A percentile compares a stretch with the other conserved stretches of the same genome.
Conservation (phyloP, 2,113 vertebrate genomes). For the Mastomys natalensis region DNA sequence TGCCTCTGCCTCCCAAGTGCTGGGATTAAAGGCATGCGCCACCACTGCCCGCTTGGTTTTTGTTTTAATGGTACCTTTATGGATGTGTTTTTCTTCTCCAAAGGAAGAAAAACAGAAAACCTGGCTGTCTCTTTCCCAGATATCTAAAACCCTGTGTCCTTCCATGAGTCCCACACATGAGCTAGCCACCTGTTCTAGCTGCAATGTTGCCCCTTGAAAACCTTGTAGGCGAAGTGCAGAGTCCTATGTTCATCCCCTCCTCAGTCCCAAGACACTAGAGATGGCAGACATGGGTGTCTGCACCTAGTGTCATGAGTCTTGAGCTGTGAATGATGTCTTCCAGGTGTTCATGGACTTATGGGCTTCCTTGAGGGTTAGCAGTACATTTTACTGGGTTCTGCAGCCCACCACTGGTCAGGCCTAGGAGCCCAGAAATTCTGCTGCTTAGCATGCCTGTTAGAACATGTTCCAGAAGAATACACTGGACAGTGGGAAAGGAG, state of each 20-base stretch:
- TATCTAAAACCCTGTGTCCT: not conserved
- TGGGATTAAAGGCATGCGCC: not conserved
- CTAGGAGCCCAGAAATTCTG: not conserved
- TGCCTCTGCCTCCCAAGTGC: not conserved
- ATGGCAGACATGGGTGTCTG: not conserved
- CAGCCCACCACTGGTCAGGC: not conserved
- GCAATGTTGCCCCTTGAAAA: not conserved
- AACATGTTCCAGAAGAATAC: not conserved
- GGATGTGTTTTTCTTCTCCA: no score
- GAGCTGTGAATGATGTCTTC: not conserved
- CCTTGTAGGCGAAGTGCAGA: not conserved
- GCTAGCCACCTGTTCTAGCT: not conserved
- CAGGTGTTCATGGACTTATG: fast-evolving
- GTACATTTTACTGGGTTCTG: not conserved
- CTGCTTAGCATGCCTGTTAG: not conserved
- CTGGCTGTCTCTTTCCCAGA: not conserved
- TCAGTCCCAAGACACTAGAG: not conserved
- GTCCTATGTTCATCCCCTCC: not conserved
- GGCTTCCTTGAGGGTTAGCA: no score
- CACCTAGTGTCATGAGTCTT: not conserved
- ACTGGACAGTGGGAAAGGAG: not conserved
- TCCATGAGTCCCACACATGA: not conserved
- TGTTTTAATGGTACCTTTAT: no score
- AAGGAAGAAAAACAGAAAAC: no score
- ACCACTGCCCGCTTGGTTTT: no score